These are phyloP conservation scores for Bucco capensis DNA, from an alignment of 2,113 vertebrate genomes.

Conservation along the genomic window DNA sequence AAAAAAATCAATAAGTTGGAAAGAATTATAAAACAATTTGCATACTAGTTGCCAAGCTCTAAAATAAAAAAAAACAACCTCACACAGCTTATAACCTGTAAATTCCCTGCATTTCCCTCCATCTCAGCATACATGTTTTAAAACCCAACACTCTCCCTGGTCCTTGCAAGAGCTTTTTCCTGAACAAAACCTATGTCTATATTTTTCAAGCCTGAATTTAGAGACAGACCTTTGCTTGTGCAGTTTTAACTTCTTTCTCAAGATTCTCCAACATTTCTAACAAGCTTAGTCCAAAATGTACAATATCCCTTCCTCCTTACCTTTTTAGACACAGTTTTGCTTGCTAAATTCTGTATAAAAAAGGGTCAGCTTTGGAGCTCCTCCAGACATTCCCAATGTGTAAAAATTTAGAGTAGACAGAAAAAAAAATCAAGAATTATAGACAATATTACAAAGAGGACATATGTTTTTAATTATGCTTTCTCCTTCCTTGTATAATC, in stretches of 20 bases:
- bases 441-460: neutral
- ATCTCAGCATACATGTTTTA: neutral
- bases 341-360: neutral
- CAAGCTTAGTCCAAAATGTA: neutral
- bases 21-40: neutral
- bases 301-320: neutral
- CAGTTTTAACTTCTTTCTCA: neutral
- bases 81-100: neutral
- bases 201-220: neutral
- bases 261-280: neutral
- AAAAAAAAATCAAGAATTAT: neutral
- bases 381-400: neutral
- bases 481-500: neutral
- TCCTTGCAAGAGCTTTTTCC: neutral
- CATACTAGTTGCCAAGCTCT: neutral
- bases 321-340: neutral
- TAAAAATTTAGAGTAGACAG: neutral
- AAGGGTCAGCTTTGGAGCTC: neutral
- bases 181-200: neutral
- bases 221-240: neutral
- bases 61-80: neutral
- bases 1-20: conserved; percentile 5
- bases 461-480: neutral
- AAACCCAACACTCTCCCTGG: neutral
- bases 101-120: neutral